Evolutionary conservation across 1,140 invertebrate species (phyloP), one percentile per base, ranked within the genome.

Genomic region (Anastrepha ludens): DNA sequence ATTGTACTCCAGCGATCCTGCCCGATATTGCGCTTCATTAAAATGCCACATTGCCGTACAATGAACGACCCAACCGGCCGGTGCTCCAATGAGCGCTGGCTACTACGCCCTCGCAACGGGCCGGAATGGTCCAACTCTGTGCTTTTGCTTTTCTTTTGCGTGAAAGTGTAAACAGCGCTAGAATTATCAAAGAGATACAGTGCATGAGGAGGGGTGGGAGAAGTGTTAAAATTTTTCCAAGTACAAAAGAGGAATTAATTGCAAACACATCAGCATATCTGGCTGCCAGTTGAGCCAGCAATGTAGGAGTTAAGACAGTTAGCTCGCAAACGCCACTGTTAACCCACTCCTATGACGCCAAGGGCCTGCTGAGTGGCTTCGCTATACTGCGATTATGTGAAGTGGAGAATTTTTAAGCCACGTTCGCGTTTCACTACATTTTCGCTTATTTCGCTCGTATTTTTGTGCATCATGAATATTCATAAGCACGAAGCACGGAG

Each of bases 401-500:
- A 50, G 59, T 11, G 20, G 17, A 62, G 59, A 11, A 41, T 55
- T 81, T 81, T 50, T 39, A 81, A 20, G 86, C 86, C 44, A 50
- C n/a, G 86, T 70, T 87, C 60, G 44, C 62, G 64, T 65, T 87
- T 87, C 60, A 17, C 41, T 87, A 41, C 50, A 70, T 67, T 87
- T 87, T 59, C 59, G 41, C 64, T 70, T 70, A 64, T 67, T 87
- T 15, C 29, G 41, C 86, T 87, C 44, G 62, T 67, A 65, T 87
- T 87, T 87, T 86, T 67, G 60, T n/a, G 2, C 59, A 44, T 87
- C 62, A 87, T 87, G 86, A 87, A 87, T 87, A 87, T 87, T 87
- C 86, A 87, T 87, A 87, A 64, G 60, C 86, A 87, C 86, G 86
- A 87, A 87, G 50, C 50, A 9, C 50, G 9, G 29, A 55, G 60